Base-by-base conservation (phyloP, 30 jellyfish, hydroid and myxozoan genomes). In the Pelagia noctiluca region DNA sequence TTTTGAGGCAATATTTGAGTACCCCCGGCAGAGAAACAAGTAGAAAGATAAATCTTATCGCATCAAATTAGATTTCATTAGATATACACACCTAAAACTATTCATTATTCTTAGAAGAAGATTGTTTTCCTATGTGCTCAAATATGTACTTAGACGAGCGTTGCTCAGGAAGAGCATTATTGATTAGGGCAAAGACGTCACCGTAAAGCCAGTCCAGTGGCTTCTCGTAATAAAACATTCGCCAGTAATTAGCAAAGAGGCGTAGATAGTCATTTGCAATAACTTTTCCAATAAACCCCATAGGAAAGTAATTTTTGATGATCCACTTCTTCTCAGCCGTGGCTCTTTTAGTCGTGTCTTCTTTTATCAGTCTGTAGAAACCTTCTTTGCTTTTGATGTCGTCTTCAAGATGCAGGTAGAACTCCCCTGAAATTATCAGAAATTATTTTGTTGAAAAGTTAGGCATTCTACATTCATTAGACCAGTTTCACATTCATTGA, bases 331-430 rank as follows among this genome's bases (percentile, higher is more conserved):
- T 30, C 26, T 52, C 21, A 5, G 4, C 12, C 2, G 68, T 4
- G 21, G 30, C 26, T 19, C 68, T 52, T 52, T 52, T 52, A 52
- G 12, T 4, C 16, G 26, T 30, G 7, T 52, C 68, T 3, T 52
- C 68, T 52, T 52, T 52, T 8, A 52, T 52, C 68, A 52, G 28
- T 30, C 21, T 52, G 26, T 52, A 52, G 21, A 4, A 85, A 86
- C 72, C 77, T 4, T 24, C 25, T n/a, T 52, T 52, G 26, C 68
- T 52, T 52, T 52, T 30, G 21, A 52, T 52, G 57, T 83, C 93
- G 49, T 83, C 93, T 53, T 83, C 93, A 10, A 83, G 53, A 35
- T 83, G 93, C 82, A 83, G 30, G 82, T 83, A 83, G 50, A 68
- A 83, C 16, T 52, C n/a, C n/a, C n/a, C n/a, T n/a, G n/a, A n/a